Conservation (phyloP, 2,797 vertebrate species). For the Rhadinocentrus ornatus region DNA sequence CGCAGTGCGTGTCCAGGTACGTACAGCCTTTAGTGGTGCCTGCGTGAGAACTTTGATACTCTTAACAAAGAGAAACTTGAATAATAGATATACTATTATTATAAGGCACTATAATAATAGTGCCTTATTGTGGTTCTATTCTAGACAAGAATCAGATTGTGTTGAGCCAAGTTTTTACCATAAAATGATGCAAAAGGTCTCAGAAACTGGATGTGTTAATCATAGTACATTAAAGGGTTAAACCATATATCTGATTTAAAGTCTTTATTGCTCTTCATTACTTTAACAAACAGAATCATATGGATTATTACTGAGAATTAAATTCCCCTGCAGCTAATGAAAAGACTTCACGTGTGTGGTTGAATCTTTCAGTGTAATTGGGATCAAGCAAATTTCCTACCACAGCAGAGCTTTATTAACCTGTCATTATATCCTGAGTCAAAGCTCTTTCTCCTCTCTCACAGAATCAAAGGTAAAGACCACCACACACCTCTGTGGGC, state of each 20-base stretch:
- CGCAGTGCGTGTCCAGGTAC: constrained; percentile 35
- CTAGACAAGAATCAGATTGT: no score
- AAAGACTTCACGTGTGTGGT: constrained; percentile 1
- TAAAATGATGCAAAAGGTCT: no score
- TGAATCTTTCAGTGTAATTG: constrained; percentile 17
- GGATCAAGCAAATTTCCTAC: constrained; percentile 29
- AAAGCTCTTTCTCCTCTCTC: constrained; percentile 9
- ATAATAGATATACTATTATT: no score
- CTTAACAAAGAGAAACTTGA: constrained; percentile 3
- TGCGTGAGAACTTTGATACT: neutral
- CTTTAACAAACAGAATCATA: constrained; percentile 2
- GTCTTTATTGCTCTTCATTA: neutral
- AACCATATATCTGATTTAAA: neutral
- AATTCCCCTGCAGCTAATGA: constrained; percentile 16
- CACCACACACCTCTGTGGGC: constrained; percentile 37
- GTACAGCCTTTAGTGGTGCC: constrained; percentile 21
- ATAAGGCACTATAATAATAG: no score
- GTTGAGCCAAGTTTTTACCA: no score
- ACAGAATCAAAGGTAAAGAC: constrained; percentile 38
- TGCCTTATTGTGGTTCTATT: no score
- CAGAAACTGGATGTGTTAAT: no score
- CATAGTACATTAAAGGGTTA: no score
- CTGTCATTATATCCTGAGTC: constrained; percentile 21
- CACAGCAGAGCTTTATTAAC: constrained; percentile 34
- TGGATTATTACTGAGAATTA: constrained; percentile 24